Evolutionary conservation across 2,888 invertebrate genomes (phyloP).

Genomic region (Drosophila neonasuta): DNA sequence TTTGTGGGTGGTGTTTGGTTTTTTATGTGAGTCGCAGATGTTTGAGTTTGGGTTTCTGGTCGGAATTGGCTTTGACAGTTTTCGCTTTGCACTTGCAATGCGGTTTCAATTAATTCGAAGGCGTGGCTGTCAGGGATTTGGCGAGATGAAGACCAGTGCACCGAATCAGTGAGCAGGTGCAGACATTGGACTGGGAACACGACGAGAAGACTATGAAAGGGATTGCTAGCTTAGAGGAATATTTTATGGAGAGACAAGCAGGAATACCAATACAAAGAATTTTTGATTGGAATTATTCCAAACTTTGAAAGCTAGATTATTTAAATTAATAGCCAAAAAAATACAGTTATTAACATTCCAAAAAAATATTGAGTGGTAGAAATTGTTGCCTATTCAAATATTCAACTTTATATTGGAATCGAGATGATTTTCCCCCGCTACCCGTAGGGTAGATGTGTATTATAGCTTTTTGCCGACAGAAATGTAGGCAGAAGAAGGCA

Average conservation of each 20-base stretch:
- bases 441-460: no score
- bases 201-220: neutral
- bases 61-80: slow-evolving; percentile 60
- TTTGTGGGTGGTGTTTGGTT: slow-evolving; percentile 13
- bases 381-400: no score
- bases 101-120: slow-evolving; percentile 70
- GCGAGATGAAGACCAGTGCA: neutral
- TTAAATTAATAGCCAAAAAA: no score
- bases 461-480: no score
- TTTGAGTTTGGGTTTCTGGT: slow-evolving; percentile 30
- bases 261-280: neutral
- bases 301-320: no score
- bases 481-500: no score
- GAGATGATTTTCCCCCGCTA: no score
- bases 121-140: slow-evolving; percentile 51
- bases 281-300: neutral
- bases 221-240: neutral
- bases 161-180: slow-evolving; percentile 36
- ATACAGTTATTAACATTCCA: no score
- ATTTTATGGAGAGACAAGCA: neutral
- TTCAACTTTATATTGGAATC: no score
- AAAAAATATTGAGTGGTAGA: no score
- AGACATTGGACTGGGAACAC: slow-evolving; percentile 3
- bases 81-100: slow-evolving; percentile 60
- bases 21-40: slow-evolving; percentile 55